Conservation (phyloP, 1,140 invertebrate genomes). For the Colletes gigas region DNA sequence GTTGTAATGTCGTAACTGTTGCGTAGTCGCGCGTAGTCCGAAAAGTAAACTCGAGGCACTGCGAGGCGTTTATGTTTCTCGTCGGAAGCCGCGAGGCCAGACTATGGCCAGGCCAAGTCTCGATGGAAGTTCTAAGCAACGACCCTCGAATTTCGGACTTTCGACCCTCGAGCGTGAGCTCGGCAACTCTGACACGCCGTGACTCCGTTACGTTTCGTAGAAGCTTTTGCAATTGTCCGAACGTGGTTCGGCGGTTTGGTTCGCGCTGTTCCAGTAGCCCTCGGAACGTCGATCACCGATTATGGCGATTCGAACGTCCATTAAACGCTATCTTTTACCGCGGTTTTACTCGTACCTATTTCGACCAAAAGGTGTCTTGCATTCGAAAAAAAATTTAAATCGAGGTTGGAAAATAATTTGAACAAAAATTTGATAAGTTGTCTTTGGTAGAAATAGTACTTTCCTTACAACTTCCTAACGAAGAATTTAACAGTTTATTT, state of each 20-base stretch:
- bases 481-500: no score
- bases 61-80: neutral
- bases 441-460: no score
- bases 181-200: neutral
- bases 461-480: no score
- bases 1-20: conserved; percentile 40
- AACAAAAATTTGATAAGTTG: no score
- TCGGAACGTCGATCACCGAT: no score
- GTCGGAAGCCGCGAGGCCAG: neutral
- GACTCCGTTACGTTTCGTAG: conserved; percentile 14
- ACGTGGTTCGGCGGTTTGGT: conserved; percentile 4
- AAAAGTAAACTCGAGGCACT: conserved; percentile 12
- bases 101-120: conserved; percentile 7
- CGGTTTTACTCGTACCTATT: no score
- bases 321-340: no score
- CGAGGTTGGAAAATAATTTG: no score
- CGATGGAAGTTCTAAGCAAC: neutral
- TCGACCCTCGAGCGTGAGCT: neutral
- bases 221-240: conserved; percentile 7
- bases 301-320: no score
- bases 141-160: neutral
- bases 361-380: no score
- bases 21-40: conserved; percentile 22
- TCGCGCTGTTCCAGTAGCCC: conserved; percentile 1
- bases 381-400: no score